phyloP scores from a whole-genome alignment of 2,797 vertebrate genomes.

The Eulemur coronatus region DNA sequence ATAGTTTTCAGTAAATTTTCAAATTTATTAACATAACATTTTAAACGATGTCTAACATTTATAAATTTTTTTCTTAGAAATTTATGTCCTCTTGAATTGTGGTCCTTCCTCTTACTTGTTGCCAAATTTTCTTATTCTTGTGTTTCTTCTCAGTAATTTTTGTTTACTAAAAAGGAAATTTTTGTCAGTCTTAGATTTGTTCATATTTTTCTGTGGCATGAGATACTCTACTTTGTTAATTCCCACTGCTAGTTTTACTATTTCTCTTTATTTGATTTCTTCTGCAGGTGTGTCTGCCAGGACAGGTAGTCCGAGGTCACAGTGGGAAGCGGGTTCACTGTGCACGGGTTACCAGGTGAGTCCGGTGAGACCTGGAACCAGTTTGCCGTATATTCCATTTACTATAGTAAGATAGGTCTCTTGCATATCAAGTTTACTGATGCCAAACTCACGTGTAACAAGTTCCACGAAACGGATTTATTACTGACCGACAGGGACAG shows the following conservation, averaged over 20 bases:
- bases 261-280: background rate
- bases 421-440: too few relatives aligned
- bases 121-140: background rate
- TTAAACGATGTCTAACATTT: too few relatives aligned
- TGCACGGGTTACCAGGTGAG: background rate
- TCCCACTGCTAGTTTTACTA: background rate
- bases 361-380: background rate
- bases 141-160: background rate
- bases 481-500: too few relatives aligned
- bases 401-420: too few relatives aligned
- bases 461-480: fast-evolving
- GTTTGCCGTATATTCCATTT: too few relatives aligned
- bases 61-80: background rate
- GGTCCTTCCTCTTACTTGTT: too few relatives aligned
- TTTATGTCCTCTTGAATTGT: background rate
- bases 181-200: background rate
- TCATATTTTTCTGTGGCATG: background rate
- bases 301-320: too few relatives aligned
- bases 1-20: background rate
- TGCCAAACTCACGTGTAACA: fast-evolving
- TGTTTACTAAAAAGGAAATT: background rate
- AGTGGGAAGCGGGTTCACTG: background rate
- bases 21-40: background rate
- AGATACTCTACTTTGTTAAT: background rate
- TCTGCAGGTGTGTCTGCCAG: fast-evolving